Evolutionary conservation across 1,140 invertebrate species (phyloP).

Genomic region (Musca domestica): DNA sequence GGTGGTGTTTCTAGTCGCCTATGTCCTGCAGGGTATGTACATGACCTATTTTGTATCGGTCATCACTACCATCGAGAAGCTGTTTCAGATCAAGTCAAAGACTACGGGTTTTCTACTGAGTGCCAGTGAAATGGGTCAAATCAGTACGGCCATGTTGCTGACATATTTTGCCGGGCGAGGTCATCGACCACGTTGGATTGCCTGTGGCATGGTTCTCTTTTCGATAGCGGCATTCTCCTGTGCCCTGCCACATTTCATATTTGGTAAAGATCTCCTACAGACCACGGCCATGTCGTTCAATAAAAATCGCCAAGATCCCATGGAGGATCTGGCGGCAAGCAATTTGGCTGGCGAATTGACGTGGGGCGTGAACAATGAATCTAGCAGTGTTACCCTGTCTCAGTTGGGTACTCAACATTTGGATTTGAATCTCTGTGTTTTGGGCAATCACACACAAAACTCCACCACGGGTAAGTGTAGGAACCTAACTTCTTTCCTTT

Average conservation of each 20-base stretch:
- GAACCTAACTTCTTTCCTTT: not conserved
- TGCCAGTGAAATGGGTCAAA: constrained; percentile 93
- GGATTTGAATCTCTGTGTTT: constrained; percentile 42
- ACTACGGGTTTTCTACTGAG: constrained; percentile 91
- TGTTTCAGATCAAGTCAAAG: constrained; percentile 93
- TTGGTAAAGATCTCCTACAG: constrained; percentile 66
- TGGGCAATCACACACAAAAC: constrained; percentile 34
- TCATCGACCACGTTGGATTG: constrained; percentile 95
- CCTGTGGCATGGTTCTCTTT: constrained; percentile 88
- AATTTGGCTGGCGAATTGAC: no score
- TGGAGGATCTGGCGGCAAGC: not conserved
- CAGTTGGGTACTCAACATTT: constrained; percentile 3
- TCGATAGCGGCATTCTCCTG: constrained; percentile 84
- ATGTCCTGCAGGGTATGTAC: constrained; percentile 91
- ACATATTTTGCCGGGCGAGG: constrained; percentile 93
- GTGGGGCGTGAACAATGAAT: not conserved
- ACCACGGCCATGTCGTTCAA: constrained; percentile 39
- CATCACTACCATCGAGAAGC: constrained; percentile 94
- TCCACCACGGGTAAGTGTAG: constrained; percentile 24
- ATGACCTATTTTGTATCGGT: constrained; percentile 95
- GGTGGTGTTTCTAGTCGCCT: constrained; percentile 81
- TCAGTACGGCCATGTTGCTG: constrained; percentile 80
- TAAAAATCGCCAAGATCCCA: constrained; percentile 3
- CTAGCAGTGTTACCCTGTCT: not conserved
- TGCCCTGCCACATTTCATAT: constrained; percentile 78